These are phyloP conservation scores for Agapornis canus DNA, from an alignment of 2,797 vertebrate species.

Conservation along the genomic window DNA sequence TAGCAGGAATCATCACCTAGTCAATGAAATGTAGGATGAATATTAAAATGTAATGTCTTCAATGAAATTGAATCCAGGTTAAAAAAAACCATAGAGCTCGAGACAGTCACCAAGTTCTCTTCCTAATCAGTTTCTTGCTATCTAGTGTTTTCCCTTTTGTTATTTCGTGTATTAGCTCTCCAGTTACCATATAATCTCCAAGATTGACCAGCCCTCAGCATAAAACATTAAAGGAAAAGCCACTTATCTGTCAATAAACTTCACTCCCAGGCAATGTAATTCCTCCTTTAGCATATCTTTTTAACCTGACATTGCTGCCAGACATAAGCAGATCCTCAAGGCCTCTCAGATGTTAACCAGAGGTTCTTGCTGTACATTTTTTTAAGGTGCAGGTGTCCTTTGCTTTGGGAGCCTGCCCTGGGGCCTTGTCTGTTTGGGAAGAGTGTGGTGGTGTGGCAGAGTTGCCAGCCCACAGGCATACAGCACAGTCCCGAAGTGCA, in stretches of 20 bases:
- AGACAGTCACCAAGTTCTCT: neutral
- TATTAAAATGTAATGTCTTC: neutral
- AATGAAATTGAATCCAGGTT: neutral
- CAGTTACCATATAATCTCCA: fast-evolving
- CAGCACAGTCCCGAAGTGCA: neutral
- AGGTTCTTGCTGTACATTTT: neutral
- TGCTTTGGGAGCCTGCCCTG: neutral
- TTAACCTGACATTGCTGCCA: neutral
- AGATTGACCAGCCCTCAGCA: neutral
- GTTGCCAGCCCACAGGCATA: neutral
- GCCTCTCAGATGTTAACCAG: fast-evolving
- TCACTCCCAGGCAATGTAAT: neutral
- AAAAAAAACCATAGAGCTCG: neutral
- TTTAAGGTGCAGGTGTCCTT: neutral
- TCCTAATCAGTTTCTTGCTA: neutral
- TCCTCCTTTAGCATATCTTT: neutral
- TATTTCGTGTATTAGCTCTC: neutral
- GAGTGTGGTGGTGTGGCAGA: neutral
- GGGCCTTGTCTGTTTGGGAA: neutral
- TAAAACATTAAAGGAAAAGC: neutral
- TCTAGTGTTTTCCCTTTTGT: neutral
- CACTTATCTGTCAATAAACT: neutral
- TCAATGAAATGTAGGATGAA: neutral
- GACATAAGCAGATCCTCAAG: neutral
- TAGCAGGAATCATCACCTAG: neutral